Evolutionary conservation across 2,888 invertebrate genomes (phyloP), one percentile per base, ranked within the genome.

Genomic region (Sarcophaga subvicina): DNA sequence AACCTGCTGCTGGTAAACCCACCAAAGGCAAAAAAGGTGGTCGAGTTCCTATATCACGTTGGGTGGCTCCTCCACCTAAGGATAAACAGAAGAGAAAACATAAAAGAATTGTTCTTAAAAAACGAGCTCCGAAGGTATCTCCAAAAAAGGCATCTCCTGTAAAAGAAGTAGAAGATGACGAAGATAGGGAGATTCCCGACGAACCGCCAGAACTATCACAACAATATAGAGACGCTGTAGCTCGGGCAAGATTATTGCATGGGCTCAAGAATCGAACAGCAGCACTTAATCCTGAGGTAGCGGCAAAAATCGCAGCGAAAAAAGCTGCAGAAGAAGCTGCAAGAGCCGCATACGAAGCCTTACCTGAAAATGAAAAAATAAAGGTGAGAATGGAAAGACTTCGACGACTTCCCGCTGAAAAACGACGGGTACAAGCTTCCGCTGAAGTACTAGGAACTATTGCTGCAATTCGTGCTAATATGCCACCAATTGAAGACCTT

Each of bases 251-350:
- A 45, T 54, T 70, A 81, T 12, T 83, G 5, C 80, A 63, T 5
- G 86, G 86, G 0, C 27, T 83, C 2, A 71, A 76, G 70, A 87
- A 87, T 67, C 78, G 11, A 71, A 81, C 81, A 12, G 83, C 78
- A 3, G 62, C 60, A 4, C 66, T 81, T 1, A 87, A 87, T 81
- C 81, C 81, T 2, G 54, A n/a, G 49, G 45, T 81, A 47, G 75
- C 83, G 12, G 78, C 64, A 12, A 64, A 70, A 66, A 0, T 60
- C n/a, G 80, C 73, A 12, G 77, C 72, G 8, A 12, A 76, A 37
- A 70, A 76, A 59, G 22, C 70, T 14, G 70, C 37, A 20, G 27
- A 64, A 14, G 69, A 83, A 17, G 73, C 77, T 5, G 80, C 49
- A n/a, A 27, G 75, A 67, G 78, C 78, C 1, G 81, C 69, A 27